Evolutionary conservation across 2,797 vertebrate species (phyloP).

Genomic region (Cossypha dichroa): DNA sequence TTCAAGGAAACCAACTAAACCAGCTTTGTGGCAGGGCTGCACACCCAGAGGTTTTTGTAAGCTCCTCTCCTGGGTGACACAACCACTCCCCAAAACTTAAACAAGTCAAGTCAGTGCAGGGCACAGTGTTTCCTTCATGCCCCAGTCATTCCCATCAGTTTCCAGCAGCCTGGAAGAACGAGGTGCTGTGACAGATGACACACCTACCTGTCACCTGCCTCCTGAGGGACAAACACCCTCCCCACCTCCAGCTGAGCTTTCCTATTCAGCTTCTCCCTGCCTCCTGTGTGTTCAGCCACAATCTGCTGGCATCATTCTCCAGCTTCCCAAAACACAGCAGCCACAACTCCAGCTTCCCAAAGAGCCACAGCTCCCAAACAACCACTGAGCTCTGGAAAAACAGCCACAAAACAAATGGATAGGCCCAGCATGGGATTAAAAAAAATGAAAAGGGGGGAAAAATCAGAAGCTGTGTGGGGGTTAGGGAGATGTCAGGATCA

Average conservation of each 20-base stretch:
- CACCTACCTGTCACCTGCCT: not conserved
- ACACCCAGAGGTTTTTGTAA: not conserved
- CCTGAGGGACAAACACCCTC: not conserved
- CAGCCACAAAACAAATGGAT: fast-evolving
- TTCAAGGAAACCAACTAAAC: not conserved
- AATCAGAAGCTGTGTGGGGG: not conserved
- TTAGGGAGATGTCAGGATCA: not conserved
- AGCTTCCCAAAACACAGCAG: not conserved
- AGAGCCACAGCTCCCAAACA: not conserved
- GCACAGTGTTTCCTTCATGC: not conserved
- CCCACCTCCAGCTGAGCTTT: not conserved
- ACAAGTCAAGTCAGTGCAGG: not conserved
- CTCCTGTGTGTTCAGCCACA: not conserved
- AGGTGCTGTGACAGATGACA: not conserved
- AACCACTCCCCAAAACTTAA: not conserved
- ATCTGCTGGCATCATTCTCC: not conserved
- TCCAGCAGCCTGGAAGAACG: not conserved
- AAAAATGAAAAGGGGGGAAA: not conserved
- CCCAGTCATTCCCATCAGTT: not conserved
- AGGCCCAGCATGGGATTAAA: fast-evolving
- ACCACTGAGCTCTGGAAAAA: not conserved
- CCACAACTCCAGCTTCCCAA: not conserved
- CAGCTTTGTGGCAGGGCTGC: not conserved
- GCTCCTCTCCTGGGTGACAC: not conserved
- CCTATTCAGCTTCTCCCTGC: not conserved